Base-by-base conservation (phyloP, 2,888 invertebrate genomes). In the Junonia oenone region DNA sequence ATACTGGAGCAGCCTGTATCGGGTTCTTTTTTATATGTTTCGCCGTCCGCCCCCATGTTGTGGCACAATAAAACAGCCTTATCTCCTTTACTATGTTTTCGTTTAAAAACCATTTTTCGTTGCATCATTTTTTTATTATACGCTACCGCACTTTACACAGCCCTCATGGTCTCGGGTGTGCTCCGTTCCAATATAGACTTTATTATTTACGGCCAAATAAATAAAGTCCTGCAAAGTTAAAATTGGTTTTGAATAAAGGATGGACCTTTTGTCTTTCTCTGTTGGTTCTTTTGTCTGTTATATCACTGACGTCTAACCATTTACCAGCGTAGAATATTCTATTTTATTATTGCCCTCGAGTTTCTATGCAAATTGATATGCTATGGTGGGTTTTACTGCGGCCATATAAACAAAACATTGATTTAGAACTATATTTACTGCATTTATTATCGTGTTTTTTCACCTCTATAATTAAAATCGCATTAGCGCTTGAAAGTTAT, bases 1-100 rank as follows among this genome's bases (percentile, higher is more conserved):
- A 72, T 66, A 68, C 63, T 62, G 58, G 63, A 67, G 53, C 65
- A 64, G 66, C 65, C 70, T 66, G 65, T 69, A 68, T 69, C 63
- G 61, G 66, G 59, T 58, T 61, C 52, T 58, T 71, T 69, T 68
- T 68, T 72, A 62, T 64, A 43, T 43, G 69, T 72, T 72, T 76
- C 73, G 75, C 75, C 71, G 69, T 51, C 57, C 57, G 57, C 57
- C 57, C 57, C 54, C 54, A 57, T 57, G 48, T 49, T 53, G 57
- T 53, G 52, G 70, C 65, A 72, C 72, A 73, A 73, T 73, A 78
- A 78, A 83, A 82, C 75, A 74, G 73, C 72, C 79, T 83, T 81
- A 83, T 81, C 81, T 78, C 66, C 69, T 76, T 68, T 70, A 73
- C 76, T 81, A 76, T 81, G 79, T 83, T 83, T 80, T 79, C 78